Evolutionary conservation across 2,113 vertebrate genomes (phyloP).

Genomic region (Bubo scandiacus): DNA sequence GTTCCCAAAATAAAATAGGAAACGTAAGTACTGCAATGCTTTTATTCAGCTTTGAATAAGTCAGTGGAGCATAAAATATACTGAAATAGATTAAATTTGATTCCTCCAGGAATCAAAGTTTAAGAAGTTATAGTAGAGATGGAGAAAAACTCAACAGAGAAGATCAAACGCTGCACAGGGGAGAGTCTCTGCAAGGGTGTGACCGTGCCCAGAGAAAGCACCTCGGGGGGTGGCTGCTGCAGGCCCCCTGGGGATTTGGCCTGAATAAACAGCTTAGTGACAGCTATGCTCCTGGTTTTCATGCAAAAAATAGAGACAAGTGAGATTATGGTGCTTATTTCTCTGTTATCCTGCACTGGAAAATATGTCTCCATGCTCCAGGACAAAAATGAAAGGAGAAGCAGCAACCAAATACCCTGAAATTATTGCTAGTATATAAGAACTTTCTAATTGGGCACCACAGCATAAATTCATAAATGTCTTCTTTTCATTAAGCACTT

Average conservation of each 20-base stretch:
- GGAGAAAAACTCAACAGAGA: background rate
- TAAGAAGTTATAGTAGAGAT: background rate
- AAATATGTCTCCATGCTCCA: background rate
- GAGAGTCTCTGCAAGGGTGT: background rate
- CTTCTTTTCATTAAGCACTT: background rate
- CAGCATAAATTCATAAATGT: background rate
- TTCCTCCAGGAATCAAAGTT: constrained; percentile 19
- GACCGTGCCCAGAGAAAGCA: background rate
- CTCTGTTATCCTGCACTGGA: background rate
- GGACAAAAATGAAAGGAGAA: background rate
- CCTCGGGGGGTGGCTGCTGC: background rate
- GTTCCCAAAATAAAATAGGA: background rate
- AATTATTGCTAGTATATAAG: background rate
- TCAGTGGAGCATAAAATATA: constrained; percentile 31
- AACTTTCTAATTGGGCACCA: background rate
- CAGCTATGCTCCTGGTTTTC: background rate
- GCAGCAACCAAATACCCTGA: background rate
- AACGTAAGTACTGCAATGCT: background rate
- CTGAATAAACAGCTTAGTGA: background rate
- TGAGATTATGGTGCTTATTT: background rate
- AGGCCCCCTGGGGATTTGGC: background rate
- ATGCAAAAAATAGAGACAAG: background rate
- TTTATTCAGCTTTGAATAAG: constrained; percentile 30
- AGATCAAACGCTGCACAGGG: background rate
- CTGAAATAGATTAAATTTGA: constrained; percentile 48